Conservation (phyloP, 2,797 vertebrate species). For the Acestrorhynchus altus region DNA sequence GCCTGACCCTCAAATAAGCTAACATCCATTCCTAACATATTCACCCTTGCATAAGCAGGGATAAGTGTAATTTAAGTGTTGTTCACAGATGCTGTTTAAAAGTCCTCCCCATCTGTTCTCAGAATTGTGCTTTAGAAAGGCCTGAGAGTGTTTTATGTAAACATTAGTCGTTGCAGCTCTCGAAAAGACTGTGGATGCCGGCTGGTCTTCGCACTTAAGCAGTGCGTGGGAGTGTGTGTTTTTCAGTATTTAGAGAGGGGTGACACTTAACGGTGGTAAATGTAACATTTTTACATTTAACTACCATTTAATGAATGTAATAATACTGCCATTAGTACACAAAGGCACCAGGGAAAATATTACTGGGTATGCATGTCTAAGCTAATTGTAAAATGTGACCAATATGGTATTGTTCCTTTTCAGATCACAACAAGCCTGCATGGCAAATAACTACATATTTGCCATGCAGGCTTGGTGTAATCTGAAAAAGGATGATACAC, state of each 20-base stretch:
- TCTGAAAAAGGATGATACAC: background rate
- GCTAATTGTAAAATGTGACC: background rate
- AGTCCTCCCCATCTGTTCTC: constrained; percentile 33
- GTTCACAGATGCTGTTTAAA: constrained; percentile 21
- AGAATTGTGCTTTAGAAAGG: constrained; percentile 21
- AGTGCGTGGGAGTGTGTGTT: constrained; percentile 32
- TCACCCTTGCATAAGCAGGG: constrained; percentile 12
- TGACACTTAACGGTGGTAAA: background rate
- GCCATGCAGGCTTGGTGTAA: background rate
- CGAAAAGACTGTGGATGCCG: constrained; percentile 17
- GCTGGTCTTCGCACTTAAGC: constrained; percentile 33
- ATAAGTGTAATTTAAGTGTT: background rate
- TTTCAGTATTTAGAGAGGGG: background rate
- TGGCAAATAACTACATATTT: background rate
- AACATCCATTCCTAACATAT: background rate
- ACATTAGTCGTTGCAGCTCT: background rate
- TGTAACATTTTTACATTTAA: constrained; percentile 19
- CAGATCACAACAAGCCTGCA: no score
- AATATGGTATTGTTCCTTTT: background rate
- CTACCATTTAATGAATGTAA: background rate
- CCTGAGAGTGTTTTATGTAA: constrained; percentile 23
- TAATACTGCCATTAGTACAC: background rate
- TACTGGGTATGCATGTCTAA: no score
- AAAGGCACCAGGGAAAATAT: background rate
- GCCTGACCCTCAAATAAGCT: no score